Evolutionary conservation across 2,888 invertebrate genomes (phyloP), one percentile per base, ranked within the genome.

Genomic region (Tipula lateralis): DNA sequence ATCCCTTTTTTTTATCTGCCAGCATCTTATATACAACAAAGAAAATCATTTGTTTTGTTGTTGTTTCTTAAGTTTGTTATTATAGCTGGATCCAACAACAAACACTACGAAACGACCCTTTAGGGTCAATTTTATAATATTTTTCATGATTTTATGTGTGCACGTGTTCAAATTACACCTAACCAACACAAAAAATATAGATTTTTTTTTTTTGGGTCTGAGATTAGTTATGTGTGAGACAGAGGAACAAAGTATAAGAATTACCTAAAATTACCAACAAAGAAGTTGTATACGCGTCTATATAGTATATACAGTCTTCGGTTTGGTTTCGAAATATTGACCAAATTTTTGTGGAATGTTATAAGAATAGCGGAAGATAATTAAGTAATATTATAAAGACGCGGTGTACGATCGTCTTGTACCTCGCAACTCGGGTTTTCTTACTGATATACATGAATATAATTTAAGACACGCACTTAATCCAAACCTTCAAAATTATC

Each of bases 111-210:
- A 66, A 24, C 66, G 66, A 66, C 66, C 66, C 66, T 66, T 66
- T 66, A 24, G 66, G 66, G 66, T 66, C 66, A 66, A 66, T 66
- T 66, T 66, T 9, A 24, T 24, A 66, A 24, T 66, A 24, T 66
- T 66, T 66, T 24, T 66, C 66, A 24, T 66, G 66, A 66, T 19
- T 66, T 66, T 24, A 66, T 66, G 66, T 82, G 82, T 82, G 82
- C 82, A 82, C 82, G 82, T 82, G 82, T 82, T 82, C 82, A 82
- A 82, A 82, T 82, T 82, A 82, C 82, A 82, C 82, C 32, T 82
- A 66, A 24, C 66, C 24, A 24, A 66, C 9, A 39, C 9, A 24
- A 24, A n/a, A 44, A 44, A 44, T n/a, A 44, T 12, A 24, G 66
- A 24, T 24, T 66, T 50, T 50, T 44, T 0, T 44, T 44, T 50